These are phyloP conservation scores for Cotesia vestalis DNA, from an alignment of 1,140 invertebrate genomes.

Conservation along the genomic window DNA sequence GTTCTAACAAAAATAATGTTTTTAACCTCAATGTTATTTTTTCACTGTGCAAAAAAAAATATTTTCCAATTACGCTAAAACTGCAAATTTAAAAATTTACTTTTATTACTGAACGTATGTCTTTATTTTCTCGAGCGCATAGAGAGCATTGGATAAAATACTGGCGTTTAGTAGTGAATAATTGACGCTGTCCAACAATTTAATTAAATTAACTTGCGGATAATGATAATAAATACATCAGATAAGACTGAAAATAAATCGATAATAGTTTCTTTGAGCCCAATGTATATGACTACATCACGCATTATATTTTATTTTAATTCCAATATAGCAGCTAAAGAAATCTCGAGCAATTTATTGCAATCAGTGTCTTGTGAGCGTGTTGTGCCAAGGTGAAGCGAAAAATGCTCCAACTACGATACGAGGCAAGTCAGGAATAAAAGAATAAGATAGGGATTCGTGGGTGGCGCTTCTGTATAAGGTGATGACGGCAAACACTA, in stretches of 20 bases:
- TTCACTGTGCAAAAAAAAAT: too few relatives aligned
- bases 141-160: not conserved
- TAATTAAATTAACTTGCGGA: conserved; percentile 28
- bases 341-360: conserved; percentile 50
- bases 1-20: too few relatives aligned
- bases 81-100: too few relatives aligned
- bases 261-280: conserved; percentile 21
- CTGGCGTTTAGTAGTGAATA: conserved; percentile 27
- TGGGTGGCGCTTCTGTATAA: too few relatives aligned
- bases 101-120: too few relatives aligned
- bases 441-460: conserved; percentile 7
- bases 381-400: conserved; percentile 37
- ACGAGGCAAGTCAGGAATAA: not conserved
- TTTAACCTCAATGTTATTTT: too few relatives aligned
- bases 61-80: too few relatives aligned
- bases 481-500: too few relatives aligned
- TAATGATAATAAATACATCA: not conserved
- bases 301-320: conserved; percentile 20
- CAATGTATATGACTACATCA: conserved; percentile 23
- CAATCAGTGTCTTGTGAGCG: conserved; percentile 47
- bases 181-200: conserved; percentile 36
- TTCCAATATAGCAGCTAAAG: conserved; percentile 23
- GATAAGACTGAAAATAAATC: conserved; percentile 18
- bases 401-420: not conserved
- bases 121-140: not conserved